A percentile compares a stretch with the other conserved stretches of the same genome.
phyloP scores from a whole-genome alignment of 1,140 invertebrate species.

The Anastrepha obliqua region DNA sequence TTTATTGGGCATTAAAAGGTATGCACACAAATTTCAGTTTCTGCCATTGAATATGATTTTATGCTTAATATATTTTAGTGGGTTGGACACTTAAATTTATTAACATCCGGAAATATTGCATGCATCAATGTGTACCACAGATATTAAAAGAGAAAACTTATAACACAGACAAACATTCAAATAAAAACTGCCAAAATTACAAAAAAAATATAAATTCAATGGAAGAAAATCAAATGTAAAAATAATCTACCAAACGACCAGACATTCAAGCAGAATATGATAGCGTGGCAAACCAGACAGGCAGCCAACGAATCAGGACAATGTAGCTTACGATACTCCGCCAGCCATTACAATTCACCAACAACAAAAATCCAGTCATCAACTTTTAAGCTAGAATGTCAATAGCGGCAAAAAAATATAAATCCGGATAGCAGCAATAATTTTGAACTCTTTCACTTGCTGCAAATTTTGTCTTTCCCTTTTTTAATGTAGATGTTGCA shows the following conservation, averaged over 20 bases:
- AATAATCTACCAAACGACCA: background rate
- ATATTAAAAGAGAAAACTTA: too few relatives aligned
- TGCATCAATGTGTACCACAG: background rate
- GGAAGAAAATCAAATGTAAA: background rate
- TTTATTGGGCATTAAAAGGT: too few relatives aligned
- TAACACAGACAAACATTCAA: background rate
- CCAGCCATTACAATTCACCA: background rate
- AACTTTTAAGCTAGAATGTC: slow-evolving; percentile 39
- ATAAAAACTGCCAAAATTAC: background rate
- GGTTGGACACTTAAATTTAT: slow-evolving; percentile 3
- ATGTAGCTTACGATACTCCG: background rate
- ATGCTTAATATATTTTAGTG: background rate
- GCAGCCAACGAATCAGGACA: background rate
- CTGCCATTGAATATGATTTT: background rate
- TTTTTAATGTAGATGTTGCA: slow-evolving; percentile 24
- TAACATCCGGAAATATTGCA: slow-evolving; percentile 14
- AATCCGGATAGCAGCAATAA: slow-evolving; percentile 18
- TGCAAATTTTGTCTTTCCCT: background rate
- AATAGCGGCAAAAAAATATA: slow-evolving; percentile 26
- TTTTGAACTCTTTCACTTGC: background rate
- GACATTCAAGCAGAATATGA: background rate
- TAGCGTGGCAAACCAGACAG: background rate
- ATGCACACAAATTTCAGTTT: background rate
- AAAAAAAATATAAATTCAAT: background rate
- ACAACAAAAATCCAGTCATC: background rate